A percentile compares a stretch with the other conserved stretches of the same genome.
Evolutionary conservation across 1,140 invertebrate genomes (phyloP).

Genomic region (Trachymyrmex cornetzi): DNA sequence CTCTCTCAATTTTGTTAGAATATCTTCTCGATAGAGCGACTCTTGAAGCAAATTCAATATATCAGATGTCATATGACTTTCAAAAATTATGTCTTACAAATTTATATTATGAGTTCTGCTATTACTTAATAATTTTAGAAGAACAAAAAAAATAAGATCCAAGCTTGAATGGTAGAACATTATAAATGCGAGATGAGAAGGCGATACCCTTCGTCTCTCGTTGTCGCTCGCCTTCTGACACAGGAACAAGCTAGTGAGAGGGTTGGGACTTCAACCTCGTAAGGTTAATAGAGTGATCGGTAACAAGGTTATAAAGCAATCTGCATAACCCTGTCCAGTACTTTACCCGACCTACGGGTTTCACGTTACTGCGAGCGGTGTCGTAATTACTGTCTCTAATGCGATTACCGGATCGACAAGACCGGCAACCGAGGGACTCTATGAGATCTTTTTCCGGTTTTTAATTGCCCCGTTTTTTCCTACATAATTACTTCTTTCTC

Average conservation of each 20-base stretch:
- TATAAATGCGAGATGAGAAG: slow-evolving; percentile 15
- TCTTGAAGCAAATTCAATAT: not conserved
- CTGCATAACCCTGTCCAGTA: slow-evolving; percentile 85
- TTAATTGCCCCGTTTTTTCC: not conserved
- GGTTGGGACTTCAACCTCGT: slow-evolving; percentile 72
- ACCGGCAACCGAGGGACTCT: slow-evolving; percentile 81
- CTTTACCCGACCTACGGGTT: slow-evolving; percentile 77
- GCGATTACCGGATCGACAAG: slow-evolving; percentile 82
- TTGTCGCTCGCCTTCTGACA: slow-evolving; percentile 32
- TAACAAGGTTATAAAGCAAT: slow-evolving; percentile 87
- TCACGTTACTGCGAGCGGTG: slow-evolving; percentile 68
- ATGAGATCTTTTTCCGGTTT: slow-evolving; percentile 28
- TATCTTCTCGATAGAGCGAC: not conserved
- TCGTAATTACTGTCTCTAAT: slow-evolving; percentile 85
- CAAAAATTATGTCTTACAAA: not conserved
- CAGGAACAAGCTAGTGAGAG: slow-evolving; percentile 23
- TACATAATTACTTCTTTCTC: not conserved
- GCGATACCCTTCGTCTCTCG: not conserved
- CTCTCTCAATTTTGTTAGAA: not conserved
- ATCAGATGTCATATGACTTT: not conserved
- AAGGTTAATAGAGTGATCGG: slow-evolving; percentile 86
- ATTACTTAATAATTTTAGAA: not conserved
- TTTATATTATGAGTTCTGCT: not conserved
- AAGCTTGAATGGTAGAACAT: not conserved
- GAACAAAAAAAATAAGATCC: not conserved